A percentile compares a stretch with the other conserved stretches of the same genome.
These are phyloP conservation scores for Camelus bactrianus DNA, from an alignment of 2,113 vertebrate species.

Conservation along the genomic window DNA sequence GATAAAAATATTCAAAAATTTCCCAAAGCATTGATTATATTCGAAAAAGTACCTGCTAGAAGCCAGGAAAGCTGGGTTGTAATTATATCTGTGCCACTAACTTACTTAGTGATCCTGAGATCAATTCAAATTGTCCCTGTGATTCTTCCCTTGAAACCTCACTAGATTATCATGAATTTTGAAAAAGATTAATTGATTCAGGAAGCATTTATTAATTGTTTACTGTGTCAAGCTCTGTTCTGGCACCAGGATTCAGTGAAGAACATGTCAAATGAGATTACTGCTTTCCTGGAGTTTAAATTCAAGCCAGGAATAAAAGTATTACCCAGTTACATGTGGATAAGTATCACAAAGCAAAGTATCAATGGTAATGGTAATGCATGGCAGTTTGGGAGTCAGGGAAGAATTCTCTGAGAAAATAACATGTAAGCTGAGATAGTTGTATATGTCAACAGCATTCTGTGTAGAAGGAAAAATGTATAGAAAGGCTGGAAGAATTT, in stretches of 20 bases:
- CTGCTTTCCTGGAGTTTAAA: not conserved
- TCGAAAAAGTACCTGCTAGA: not conserved
- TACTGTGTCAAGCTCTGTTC: not conserved
- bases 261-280: not conserved
- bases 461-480: not conserved
- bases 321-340: not conserved
- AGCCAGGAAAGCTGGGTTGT: not conserved
- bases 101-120: not conserved
- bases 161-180: not conserved
- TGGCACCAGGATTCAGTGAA: not conserved
- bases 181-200: not conserved
- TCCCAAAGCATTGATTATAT: not conserved
- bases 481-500: not conserved
- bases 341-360: not conserved
- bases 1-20: constrained; percentile 16
- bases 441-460: not conserved
- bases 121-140: not conserved
- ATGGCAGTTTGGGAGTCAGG: not conserved
- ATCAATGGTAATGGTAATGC: not conserved
- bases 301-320: not conserved
- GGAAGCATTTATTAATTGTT: not conserved
- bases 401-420: not conserved
- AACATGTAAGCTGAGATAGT: not conserved
- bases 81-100: not conserved
- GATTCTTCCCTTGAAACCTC: not conserved